phyloP scores from a whole-genome alignment of 2,888 invertebrate species.

The Mimachlamys varia region DNA sequence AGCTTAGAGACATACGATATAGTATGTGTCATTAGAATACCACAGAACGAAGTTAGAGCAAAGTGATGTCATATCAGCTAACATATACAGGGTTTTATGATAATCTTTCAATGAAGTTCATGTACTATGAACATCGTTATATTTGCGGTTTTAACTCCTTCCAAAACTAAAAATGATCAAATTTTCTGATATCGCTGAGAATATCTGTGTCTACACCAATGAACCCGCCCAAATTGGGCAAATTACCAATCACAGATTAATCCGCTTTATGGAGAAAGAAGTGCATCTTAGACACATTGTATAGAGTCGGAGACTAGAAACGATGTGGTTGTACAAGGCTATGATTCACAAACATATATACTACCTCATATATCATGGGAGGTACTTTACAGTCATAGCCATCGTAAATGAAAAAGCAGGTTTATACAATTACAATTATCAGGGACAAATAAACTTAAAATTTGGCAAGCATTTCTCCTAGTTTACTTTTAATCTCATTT shows the following conservation, averaged over 20 bases:
- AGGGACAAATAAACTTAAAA: neutral
- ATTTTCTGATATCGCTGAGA: neutral
- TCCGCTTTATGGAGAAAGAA: neutral
- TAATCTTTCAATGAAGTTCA: neutral
- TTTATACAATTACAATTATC: too few relatives aligned
- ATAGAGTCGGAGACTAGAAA: neutral
- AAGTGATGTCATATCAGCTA: too few relatives aligned
- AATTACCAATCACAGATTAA: neutral
- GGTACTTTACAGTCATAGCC: neutral
- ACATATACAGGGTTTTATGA: too few relatives aligned
- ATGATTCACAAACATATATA: neutral
- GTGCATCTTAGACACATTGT: neutral
- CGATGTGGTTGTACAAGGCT: neutral
- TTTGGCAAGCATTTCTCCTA: neutral
- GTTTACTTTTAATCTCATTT: neutral
- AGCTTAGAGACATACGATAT: neutral
- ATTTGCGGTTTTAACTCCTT: neutral
- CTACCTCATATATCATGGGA: neutral
- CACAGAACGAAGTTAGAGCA: neutral
- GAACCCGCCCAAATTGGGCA: slow-evolving; percentile 8
- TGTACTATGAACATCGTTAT: neutral
- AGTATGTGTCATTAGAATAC: neutral
- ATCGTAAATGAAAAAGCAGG: too few relatives aligned
- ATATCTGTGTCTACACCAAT: neutral
- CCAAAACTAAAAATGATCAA: neutral